Evolutionary conservation across 2,888 invertebrate genomes (phyloP), one percentile per base, ranked within the genome.

Genomic region (Amiota minor): DNA sequence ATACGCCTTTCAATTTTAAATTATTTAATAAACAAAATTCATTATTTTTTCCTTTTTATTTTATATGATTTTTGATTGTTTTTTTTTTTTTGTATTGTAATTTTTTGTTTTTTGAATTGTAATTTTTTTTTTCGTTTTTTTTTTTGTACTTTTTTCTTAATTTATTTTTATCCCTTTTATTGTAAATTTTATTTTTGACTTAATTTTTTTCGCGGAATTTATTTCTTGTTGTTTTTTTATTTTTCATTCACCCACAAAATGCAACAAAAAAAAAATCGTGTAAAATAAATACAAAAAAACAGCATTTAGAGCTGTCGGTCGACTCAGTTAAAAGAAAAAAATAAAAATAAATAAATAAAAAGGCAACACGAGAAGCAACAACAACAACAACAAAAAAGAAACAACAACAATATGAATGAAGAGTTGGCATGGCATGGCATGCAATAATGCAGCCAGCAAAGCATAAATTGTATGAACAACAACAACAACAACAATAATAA

Each of bases 401-500:
- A 35, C 35, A 35, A 76, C 65, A 53, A 12, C 68, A 72, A 73
- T 70, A n/a, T n/a, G n/a, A 77, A 71, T 75, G 82, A 82, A 82
- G 16, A 64, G 46, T 35, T 35, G 35, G 35, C 35, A 35, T 35
- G 35, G 35, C 35, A 35, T 46, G 20, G 72, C 88, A 88, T 88
- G 88, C 88, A 88, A 88, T 88, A 88, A 86, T 88, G 88, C 88
- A 87, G 86, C 83, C 85, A 87, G 83, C 86, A 86, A 88, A 87
- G 85, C 88, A 88, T 88, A 87, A 88, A 88, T 87, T 88, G 87
- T 87, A 35, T 35, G 84, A 88, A 86, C 72, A 75, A 72, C 70
- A 72, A 62, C 74, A 73, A 73, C 62, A 74, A 64, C 64, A 61
- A 49, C 46, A 53, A 68, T 50, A 64, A 73, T 23, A 74, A 45